These are phyloP conservation scores for Sipunculus nudus DNA, from an alignment of 2,888 invertebrate genomes.

Conservation along the genomic window DNA sequence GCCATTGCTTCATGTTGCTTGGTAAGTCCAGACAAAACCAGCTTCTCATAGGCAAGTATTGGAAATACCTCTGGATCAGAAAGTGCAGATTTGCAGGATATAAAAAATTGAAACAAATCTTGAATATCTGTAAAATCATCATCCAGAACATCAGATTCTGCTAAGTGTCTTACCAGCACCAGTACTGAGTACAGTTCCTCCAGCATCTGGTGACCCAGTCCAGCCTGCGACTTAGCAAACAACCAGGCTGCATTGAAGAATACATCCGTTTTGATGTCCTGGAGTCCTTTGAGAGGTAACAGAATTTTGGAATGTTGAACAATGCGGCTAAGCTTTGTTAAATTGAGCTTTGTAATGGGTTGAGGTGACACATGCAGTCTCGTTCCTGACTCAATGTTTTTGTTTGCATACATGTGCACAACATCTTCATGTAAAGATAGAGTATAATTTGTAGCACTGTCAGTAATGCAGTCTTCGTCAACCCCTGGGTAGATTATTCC, in stretches of 20 bases:
- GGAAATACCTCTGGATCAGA: too few relatives aligned
- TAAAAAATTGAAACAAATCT: too few relatives aligned
- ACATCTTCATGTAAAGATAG: conserved; percentile 28
- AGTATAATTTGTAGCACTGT: conserved; percentile 24
- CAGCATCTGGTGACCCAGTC: background rate
- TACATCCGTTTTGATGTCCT: conserved; percentile 16
- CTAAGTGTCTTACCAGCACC: conserved; percentile 12
- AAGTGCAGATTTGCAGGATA: too few relatives aligned
- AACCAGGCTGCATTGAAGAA: conserved; percentile 34
- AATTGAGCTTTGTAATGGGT: conserved; percentile 6
- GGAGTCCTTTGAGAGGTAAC: conserved; percentile 30
- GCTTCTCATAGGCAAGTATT: too few relatives aligned
- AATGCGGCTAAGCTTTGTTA: too few relatives aligned
- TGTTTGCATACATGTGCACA: conserved; percentile 19
- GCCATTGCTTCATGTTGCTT: too few relatives aligned
- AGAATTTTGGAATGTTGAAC: conserved; percentile 21
- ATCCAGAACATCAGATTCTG: conserved; percentile 10
- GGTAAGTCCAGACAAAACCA: too few relatives aligned
- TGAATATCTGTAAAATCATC: conserved; percentile 8
- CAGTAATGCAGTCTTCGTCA: conserved; percentile 20
- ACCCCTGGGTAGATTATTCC: conserved; percentile 27
- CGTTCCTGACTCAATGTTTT: background rate
- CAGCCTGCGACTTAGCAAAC: conserved; percentile 17
- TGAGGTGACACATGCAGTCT: conserved; percentile 16
- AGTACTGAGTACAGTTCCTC: conserved; percentile 16